A percentile compares a stretch with the other conserved stretches of the same genome.
Conservation (phyloP, 2,797 vertebrate genomes). For the Cichlasoma orientale region DNA sequence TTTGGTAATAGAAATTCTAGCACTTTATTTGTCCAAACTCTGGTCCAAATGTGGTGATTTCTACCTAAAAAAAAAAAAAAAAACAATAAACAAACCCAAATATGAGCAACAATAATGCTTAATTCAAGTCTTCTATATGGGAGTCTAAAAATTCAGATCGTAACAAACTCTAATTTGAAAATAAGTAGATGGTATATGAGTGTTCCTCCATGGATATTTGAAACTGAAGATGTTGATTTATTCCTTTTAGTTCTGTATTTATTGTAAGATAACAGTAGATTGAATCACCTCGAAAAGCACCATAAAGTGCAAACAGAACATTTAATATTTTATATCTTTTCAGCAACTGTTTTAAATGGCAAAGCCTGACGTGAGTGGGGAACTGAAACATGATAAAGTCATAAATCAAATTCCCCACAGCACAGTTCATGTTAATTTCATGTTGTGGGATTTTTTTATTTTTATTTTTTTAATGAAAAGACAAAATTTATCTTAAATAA, state of each 20-base stretch:
- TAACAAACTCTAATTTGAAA: background rate
- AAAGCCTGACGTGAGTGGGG: background rate
- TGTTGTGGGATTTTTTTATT: too few species aligned
- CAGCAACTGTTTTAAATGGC: background rate
- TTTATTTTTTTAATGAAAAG: background rate
- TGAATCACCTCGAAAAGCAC: background rate
- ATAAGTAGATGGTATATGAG: background rate
- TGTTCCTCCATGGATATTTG: background rate
- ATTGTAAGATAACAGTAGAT: background rate
- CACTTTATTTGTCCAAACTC: too few species aligned
- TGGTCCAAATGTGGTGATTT: too few species aligned
- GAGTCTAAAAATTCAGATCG: too few species aligned
- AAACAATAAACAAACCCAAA: too few species aligned
- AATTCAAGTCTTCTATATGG: too few species aligned
- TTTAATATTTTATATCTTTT: background rate
- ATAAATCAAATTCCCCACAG: slow-evolving; percentile 15
- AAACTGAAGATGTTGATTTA: background rate
- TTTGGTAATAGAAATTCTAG: too few species aligned
- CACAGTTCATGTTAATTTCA: background rate
- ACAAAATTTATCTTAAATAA: slow-evolving; percentile 16
- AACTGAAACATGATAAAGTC: background rate
- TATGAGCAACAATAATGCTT: too few species aligned
- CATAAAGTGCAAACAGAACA: background rate
- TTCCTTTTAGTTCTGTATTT: background rate
- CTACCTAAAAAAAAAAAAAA: too few species aligned